These are phyloP conservation scores for Megaceryle torquata DNA, from an alignment of 2,113 vertebrate genomes.

Conservation along the genomic window DNA sequence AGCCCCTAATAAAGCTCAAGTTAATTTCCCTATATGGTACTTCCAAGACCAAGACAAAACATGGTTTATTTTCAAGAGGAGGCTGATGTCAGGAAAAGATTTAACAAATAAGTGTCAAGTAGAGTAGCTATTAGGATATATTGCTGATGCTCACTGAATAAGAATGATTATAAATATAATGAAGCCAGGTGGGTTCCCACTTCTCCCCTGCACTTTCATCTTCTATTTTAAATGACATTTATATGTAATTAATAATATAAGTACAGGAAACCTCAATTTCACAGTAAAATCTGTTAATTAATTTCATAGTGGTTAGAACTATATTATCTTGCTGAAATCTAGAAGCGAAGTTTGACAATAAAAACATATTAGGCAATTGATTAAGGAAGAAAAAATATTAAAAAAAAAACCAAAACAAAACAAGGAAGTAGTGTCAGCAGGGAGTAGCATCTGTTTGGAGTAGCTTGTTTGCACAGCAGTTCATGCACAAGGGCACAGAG, in stretches of 20 bases:
- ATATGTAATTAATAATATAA: neutral
- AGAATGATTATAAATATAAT: neutral
- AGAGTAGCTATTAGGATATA: neutral
- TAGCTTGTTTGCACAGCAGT: neutral
- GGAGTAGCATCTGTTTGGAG: fast-evolving
- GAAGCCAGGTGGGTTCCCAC: neutral
- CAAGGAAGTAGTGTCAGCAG: fast-evolving
- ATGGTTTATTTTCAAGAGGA: neutral
- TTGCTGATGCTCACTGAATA: neutral
- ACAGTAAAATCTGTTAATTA: neutral
- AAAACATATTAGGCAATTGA: neutral
- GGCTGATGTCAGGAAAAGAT: neutral
- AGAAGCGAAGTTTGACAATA: neutral
- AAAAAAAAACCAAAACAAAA: neutral
- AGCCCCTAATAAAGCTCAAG: neutral
- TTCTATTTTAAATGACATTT: neutral
- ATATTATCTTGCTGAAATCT: neutral
- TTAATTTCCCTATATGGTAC: neutral
- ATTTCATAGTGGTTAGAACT: neutral
- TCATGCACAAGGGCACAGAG: neutral
- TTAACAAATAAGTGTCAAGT: neutral
- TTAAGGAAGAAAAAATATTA: neutral
- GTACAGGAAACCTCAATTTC: neutral
- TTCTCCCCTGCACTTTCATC: neutral
- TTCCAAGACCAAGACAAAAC: neutral